Conservation (phyloP, 2,888 invertebrate genomes). For the Cephus runcator region DNA sequence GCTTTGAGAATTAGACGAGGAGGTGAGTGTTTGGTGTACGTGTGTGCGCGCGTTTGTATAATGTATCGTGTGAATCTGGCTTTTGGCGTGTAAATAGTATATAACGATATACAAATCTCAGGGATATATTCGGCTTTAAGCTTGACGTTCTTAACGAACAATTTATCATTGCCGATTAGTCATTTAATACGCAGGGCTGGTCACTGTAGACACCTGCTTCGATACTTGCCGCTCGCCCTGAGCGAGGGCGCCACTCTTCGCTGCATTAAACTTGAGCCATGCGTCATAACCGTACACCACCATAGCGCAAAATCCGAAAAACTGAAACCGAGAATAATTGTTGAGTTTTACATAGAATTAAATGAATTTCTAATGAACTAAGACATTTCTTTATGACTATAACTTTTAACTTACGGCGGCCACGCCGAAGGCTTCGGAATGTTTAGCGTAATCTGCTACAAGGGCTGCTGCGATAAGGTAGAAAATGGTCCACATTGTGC, state of each 20-base stretch:
- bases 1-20: neutral
- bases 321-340: conserved; percentile 66
- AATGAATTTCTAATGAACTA: neutral
- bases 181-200: conserved; percentile 66
- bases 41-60: too few relatives aligned
- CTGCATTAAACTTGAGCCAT: conserved; percentile 79
- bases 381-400: too few relatives aligned
- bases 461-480: conserved; percentile 81
- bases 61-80: neutral
- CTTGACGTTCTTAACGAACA: neutral
- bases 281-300: conserved; percentile 82
- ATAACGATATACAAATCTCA: conserved; percentile 2
- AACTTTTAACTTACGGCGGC: conserved; percentile 73
- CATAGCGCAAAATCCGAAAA: conserved; percentile 88
- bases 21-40: neutral
- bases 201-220: conserved; percentile 72
- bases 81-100: neutral
- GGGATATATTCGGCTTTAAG: neutral
- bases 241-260: conserved; percentile 76
- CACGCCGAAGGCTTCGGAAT: conserved; percentile 67
- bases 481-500: conserved; percentile 78
- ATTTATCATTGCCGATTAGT: neutral
- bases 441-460: conserved; percentile 67
- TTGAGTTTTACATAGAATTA: neutral
- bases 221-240: conserved; percentile 77